These are phyloP conservation scores for Synergus umbraculus DNA, from an alignment of 2,888 invertebrate species.

Conservation along the genomic window DNA sequence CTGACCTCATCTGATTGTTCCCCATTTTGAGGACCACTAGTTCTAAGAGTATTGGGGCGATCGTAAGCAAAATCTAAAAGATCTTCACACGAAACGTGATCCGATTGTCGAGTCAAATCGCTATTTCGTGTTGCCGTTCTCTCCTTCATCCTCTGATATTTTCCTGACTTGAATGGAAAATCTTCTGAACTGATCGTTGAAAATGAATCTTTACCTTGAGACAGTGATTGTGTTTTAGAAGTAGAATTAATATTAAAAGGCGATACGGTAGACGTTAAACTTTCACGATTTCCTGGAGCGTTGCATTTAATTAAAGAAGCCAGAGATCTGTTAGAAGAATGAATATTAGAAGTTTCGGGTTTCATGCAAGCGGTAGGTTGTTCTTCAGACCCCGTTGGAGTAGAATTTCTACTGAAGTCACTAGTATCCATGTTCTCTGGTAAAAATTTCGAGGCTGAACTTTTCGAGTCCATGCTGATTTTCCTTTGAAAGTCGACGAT, in stretches of 20 bases:
- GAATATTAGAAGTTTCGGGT: conserved; percentile 36
- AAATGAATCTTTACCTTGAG: neutral
- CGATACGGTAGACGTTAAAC: conserved; percentile 2
- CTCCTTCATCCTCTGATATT: conserved; percentile 44
- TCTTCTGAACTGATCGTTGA: neutral
- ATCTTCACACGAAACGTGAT: conserved; percentile 95
- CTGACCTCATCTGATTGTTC: conserved; percentile 92
- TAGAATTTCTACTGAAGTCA: conserved; percentile 60
- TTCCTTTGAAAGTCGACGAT: conserved; percentile 57
- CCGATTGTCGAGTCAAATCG: conserved; percentile 77
- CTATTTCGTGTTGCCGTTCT: conserved; percentile 55
- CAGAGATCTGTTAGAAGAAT: conserved; percentile 41
- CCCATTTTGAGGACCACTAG: conserved; percentile 88
- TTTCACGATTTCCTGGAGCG: neutral
- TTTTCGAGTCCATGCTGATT: conserved; percentile 59
- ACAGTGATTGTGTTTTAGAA: conserved; percentile 16
- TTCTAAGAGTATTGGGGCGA: conserved; percentile 83
- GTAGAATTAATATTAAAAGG: conserved; percentile 14
- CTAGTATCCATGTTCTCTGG: conserved; percentile 10
- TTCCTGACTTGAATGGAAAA: neutral
- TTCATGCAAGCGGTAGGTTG: conserved; percentile 45
- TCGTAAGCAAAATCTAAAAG: conserved; percentile 91
- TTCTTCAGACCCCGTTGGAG: conserved; percentile 54
- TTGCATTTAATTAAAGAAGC: conserved; percentile 36
- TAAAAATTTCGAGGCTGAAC: conserved; percentile 53